These are phyloP conservation scores for Phylloscopus whistleri DNA, from an alignment of 2,113 vertebrate species.

Conservation along the genomic window DNA sequence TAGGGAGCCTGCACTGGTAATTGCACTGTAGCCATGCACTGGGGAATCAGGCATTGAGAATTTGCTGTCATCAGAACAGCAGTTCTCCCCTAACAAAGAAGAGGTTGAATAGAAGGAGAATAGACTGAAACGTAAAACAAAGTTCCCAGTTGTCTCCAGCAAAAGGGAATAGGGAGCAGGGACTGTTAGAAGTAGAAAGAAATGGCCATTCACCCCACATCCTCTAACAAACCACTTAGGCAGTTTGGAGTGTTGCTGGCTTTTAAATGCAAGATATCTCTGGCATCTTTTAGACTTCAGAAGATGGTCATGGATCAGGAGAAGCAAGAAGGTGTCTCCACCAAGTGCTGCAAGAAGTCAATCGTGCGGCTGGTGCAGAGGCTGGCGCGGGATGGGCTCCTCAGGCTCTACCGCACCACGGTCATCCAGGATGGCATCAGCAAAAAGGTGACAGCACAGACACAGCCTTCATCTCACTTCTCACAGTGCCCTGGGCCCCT, in stretches of 20 bases:
- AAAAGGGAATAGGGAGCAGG: neutral
- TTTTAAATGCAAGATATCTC: neutral
- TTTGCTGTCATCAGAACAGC: neutral
- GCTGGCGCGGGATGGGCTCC: constrained; percentile 84
- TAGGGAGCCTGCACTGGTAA: neutral
- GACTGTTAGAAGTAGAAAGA: neutral
- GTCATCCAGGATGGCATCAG: constrained; percentile 91
- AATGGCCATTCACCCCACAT: neutral
- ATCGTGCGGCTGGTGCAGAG: constrained; percentile 83
- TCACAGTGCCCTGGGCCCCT: neutral
- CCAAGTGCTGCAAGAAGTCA: constrained; percentile 94
- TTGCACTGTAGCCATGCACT: neutral
- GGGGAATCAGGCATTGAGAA: neutral
- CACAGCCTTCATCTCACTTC: neutral
- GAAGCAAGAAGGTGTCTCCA: constrained; percentile 83
- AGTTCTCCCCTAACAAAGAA: neutral
- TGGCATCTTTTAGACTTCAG: constrained; percentile 79
- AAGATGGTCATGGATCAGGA: constrained; percentile 93
- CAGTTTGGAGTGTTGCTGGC: neutral
- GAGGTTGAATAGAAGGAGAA: neutral
- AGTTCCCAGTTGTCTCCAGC: neutral
- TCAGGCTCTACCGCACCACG: constrained; percentile 86
- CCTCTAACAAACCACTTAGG: neutral
- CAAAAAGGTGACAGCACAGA: constrained; percentile 80
- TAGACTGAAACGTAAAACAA: neutral